phyloP scores from a whole-genome alignment of 2,888 invertebrate species.

The Graphium colonna region DNA sequence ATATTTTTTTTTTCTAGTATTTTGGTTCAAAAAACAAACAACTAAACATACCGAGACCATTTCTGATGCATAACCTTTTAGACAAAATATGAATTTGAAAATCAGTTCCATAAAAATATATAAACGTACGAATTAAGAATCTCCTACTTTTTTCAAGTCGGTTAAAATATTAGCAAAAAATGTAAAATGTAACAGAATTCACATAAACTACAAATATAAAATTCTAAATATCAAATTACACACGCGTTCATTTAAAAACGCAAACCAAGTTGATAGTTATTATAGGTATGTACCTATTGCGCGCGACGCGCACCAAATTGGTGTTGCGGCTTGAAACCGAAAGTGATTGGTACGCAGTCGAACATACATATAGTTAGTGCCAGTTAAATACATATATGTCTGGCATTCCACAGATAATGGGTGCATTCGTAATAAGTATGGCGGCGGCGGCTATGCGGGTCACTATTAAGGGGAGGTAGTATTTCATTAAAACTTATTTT shows the following conservation, averaged over 20 bases:
- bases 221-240: too few relatives aligned
- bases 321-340: constrained; percentile 44
- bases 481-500: constrained; percentile 6
- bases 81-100: too few relatives aligned
- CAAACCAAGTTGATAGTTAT: constrained; percentile 17
- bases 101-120: too few relatives aligned
- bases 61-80: too few relatives aligned
- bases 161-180: too few relatives aligned
- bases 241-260: constrained; percentile 17
- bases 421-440: constrained; percentile 65
- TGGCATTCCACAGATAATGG: constrained; percentile 62
- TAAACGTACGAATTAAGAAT: too few relatives aligned
- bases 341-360: constrained; percentile 49
- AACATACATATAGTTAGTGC: constrained; percentile 40
- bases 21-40: too few relatives aligned
- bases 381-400: constrained; percentile 50
- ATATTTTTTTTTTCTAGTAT: too few relatives aligned
- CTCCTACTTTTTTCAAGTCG: too few relatives aligned
- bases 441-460: constrained; percentile 39
- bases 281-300: constrained; percentile 21
- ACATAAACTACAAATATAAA: too few relatives aligned
- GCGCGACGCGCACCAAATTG: constrained; percentile 15
- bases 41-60: too few relatives aligned
- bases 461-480: constrained; percentile 47
- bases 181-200: too few relatives aligned